These are phyloP conservation scores for Nomada fabriciana DNA, from an alignment of 2,888 invertebrate genomes.

Conservation along the genomic window DNA sequence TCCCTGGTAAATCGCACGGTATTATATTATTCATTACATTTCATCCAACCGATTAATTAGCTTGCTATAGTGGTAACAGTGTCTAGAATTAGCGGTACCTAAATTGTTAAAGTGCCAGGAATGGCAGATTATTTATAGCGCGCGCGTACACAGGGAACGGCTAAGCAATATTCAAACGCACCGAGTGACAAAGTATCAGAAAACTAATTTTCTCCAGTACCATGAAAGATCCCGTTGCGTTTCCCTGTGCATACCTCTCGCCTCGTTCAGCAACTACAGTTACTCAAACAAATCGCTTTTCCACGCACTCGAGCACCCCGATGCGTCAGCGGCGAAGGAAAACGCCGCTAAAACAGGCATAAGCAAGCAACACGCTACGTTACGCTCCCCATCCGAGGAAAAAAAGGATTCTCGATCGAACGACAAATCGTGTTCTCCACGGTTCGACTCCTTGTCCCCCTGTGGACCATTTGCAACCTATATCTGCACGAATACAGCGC, in stretches of 20 bases:
- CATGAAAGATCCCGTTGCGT: neutral
- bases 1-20: no score
- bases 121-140: no score
- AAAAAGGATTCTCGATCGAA: conserved; percentile 9
- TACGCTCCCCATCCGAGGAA: neutral
- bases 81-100: no score
- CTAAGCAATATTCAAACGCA: neutral
- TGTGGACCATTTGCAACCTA: no score
- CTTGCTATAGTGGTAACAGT: no score
- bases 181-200: neutral
- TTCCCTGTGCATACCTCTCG: neutral
- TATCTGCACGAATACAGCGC: no score
- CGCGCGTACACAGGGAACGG: neutral
- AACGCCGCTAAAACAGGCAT: neutral
- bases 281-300: conserved; percentile 24
- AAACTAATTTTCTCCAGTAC: neutral
- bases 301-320: neutral
- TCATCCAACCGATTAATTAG: no score
- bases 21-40: no score
- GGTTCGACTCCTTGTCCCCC: neutral
- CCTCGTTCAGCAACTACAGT: neutral
- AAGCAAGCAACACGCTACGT: neutral
- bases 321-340: neutral
- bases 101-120: no score
- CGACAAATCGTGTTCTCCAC: conserved; percentile 12